phyloP scores from a whole-genome alignment of 2,888 invertebrate genomes.

The Coleophora deauratella region DNA sequence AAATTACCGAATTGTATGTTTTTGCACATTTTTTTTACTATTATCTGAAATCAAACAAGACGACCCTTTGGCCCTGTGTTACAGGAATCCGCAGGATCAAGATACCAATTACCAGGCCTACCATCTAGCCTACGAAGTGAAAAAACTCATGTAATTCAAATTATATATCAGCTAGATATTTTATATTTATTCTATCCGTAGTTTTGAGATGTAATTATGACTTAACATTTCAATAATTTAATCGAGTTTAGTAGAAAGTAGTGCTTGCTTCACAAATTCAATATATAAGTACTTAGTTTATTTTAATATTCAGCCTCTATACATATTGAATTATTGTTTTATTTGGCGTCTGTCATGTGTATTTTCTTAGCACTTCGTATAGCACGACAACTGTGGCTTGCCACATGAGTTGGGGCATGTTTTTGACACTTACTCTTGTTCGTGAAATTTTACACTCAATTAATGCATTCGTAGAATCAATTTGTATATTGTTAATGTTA shows the following conservation, averaged over 20 bases:
- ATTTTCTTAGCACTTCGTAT: constrained; percentile 26
- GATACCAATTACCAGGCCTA: constrained; percentile 97
- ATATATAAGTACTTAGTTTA: constrained; percentile 9
- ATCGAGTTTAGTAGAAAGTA: constrained; percentile 25
- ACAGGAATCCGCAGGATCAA: constrained; percentile 89
- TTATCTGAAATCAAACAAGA: constrained; percentile 38
- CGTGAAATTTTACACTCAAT: not conserved
- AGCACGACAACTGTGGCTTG: constrained; percentile 21
- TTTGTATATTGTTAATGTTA: too few relatives aligned
- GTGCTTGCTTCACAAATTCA: constrained; percentile 35
- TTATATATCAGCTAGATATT: constrained; percentile 60
- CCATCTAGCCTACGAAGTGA: constrained; percentile 99
- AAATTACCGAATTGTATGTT: not conserved
- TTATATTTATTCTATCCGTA: constrained; percentile 32
- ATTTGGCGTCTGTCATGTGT: constrained; percentile 10
- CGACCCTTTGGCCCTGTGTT: constrained; percentile 80
- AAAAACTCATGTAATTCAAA: constrained; percentile 97
- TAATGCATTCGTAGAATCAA: constrained; percentile 1
- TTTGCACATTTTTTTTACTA: constrained; percentile 8
- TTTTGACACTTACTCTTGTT: constrained; percentile 7
- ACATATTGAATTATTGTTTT: constrained; percentile 12
- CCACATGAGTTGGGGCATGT: constrained; percentile 10
- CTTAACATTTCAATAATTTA: constrained; percentile 8
- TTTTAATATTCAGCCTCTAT: constrained; percentile 19
- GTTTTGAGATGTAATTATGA: constrained; percentile 24